phyloP scores from a whole-genome alignment of 1,140 invertebrate species.

The Acromyrmex heyeri region DNA sequence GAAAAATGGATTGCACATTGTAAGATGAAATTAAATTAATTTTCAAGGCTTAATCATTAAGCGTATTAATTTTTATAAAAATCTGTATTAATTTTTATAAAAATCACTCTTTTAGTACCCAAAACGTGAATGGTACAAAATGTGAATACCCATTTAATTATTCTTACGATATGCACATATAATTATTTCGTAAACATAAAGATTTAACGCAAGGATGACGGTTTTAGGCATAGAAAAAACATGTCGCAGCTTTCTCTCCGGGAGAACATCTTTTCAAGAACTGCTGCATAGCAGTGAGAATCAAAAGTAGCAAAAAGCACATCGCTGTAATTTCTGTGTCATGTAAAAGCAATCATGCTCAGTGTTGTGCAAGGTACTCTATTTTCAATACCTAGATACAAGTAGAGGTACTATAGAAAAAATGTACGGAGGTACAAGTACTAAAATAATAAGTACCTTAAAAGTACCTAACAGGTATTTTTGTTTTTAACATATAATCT shows the following conservation, averaged over 20 bases:
- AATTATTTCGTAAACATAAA: background rate
- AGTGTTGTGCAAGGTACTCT: too few species aligned
- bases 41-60: background rate
- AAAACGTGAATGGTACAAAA: too few species aligned
- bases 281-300: background rate
- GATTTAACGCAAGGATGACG: background rate
- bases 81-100: background rate
- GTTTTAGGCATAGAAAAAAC: background rate
- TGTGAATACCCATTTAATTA: background rate
- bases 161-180: background rate
- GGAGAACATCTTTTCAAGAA: background rate
- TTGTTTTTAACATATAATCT: too few species aligned
- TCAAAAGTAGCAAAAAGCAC: background rate
- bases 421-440: too few species aligned
- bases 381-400: too few species aligned
- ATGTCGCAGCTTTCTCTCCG: too few species aligned
- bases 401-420: too few species aligned
- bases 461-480: too few species aligned
- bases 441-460: too few species aligned
- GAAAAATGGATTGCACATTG: background rate
- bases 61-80: background rate
- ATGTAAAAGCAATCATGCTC: background rate
- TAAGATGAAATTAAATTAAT: background rate
- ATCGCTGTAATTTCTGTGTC: background rate
- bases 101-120: background rate